A percentile compares a stretch with the other conserved stretches of the same genome.
These are phyloP conservation scores for Phorcus lineatus DNA, from an alignment of 2,888 invertebrate genomes.

Conservation along the genomic window DNA sequence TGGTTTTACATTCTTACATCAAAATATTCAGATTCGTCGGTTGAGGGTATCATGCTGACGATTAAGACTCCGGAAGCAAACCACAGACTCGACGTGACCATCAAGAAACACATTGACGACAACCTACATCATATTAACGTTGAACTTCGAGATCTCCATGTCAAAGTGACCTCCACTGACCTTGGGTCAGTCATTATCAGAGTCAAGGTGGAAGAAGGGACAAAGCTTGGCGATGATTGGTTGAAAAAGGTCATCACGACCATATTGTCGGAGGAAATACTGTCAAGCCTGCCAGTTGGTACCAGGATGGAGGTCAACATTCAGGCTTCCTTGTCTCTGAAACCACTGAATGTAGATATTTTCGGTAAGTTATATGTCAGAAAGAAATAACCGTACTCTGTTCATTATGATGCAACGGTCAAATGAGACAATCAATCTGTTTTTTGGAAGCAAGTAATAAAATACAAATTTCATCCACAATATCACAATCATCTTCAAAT, in stretches of 20 bases:
- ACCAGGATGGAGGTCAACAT: neutral
- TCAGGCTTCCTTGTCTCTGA: neutral
- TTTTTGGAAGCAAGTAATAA: too few relatives aligned
- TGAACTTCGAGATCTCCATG: neutral
- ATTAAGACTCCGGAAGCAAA: neutral
- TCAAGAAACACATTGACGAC: neutral
- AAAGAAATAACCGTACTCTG: too few relatives aligned
- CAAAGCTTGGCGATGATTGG: neutral
- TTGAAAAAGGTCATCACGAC: neutral
- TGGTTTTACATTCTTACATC: too few relatives aligned
- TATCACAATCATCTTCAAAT: too few relatives aligned
- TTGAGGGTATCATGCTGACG: neutral
- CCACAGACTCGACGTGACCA: neutral
- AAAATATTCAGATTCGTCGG: neutral
- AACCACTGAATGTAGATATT: neutral
- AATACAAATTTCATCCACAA: too few relatives aligned
- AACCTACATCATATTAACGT: neutral
- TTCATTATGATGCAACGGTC: too few relatives aligned
- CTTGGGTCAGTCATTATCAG: neutral
- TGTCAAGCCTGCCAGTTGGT: neutral
- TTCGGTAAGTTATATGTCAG: neutral
- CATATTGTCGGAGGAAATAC: neutral
- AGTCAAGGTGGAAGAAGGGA: neutral
- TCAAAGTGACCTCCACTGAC: neutral
- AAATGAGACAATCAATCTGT: too few relatives aligned